Evolutionary conservation across 2,888 invertebrate genomes (phyloP).

Genomic region (Yponomeuta malinellus): DNA sequence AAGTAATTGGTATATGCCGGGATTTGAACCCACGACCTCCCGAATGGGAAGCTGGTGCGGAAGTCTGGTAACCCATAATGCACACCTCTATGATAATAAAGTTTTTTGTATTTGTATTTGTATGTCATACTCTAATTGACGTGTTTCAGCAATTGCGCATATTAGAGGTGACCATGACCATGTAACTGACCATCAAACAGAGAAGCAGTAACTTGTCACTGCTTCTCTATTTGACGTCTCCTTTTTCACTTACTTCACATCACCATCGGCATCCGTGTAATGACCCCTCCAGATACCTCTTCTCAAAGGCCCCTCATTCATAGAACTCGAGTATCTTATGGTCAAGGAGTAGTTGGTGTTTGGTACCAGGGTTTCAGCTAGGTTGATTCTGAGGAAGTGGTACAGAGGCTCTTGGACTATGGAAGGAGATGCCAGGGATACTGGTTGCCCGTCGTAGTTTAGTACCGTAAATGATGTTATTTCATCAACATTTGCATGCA

Average conservation of each 20-base stretch:
- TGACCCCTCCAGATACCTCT: conserved; percentile 66
- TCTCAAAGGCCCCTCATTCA: conserved; percentile 70
- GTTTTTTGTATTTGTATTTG: too few relatives aligned
- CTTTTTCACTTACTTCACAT: conserved; percentile 41
- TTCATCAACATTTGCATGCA: conserved; percentile 68
- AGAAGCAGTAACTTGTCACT: neutral
- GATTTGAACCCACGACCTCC: too few relatives aligned
- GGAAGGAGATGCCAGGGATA: conserved; percentile 25
- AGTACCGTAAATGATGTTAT: conserved; percentile 35
- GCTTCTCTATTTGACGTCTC: neutral
- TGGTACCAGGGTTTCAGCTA: conserved; percentile 36
- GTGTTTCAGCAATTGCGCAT: too few relatives aligned
- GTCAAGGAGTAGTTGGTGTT: conserved; percentile 52
- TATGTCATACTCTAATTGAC: too few relatives aligned
- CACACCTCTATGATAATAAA: too few relatives aligned
- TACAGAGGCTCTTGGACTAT: conserved; percentile 46
- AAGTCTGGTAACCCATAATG: too few relatives aligned
- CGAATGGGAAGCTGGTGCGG: too few relatives aligned
- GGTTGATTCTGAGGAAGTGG: conserved; percentile 57
- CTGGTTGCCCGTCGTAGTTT: conserved; percentile 25
- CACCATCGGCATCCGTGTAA: conserved; percentile 48
- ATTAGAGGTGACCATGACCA: neutral
- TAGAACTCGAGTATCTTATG: conserved; percentile 63
- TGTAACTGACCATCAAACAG: too few relatives aligned
- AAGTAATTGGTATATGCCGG: too few relatives aligned